phyloP scores from a whole-genome alignment of 2,888 invertebrate species.

The Acanthococcus lagerstroemiae region DNA sequence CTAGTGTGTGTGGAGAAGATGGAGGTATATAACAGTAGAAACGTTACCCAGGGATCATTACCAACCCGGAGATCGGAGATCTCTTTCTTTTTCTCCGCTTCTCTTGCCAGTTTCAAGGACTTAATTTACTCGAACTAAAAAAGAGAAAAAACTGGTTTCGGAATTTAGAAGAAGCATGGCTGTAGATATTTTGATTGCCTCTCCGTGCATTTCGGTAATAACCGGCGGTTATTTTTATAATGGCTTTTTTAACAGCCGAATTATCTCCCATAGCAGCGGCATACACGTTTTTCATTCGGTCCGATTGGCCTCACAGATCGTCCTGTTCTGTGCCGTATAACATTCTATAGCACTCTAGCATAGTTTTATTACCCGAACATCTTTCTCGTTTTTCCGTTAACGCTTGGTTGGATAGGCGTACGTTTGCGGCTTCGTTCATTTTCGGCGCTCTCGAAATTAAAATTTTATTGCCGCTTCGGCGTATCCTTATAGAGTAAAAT shows the following conservation, averaged over 20 bases:
- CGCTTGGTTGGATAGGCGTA: neutral
- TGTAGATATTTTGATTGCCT: neutral
- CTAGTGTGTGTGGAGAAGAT: neutral
- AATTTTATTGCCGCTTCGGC: too few relatives aligned
- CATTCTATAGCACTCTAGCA: neutral
- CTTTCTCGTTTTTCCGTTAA: neutral
- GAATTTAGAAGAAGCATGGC: neutral
- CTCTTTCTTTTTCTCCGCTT: neutral
- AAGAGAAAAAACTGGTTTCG: neutral
- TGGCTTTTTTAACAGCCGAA: slow-evolving; percentile 8
- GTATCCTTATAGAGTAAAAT: too few relatives aligned
- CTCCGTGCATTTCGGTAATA: neutral
- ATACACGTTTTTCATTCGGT: neutral
- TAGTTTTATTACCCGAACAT: neutral
- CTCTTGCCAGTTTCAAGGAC: neutral
- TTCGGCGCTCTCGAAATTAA: neutral
- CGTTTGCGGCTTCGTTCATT: neutral
- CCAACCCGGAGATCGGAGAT: too few relatives aligned
- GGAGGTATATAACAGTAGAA: neutral
- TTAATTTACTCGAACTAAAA: neutral
- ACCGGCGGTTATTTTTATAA: slow-evolving; percentile 5
- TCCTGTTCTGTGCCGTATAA: neutral
- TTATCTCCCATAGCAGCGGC: neutral
- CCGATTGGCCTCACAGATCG: neutral
- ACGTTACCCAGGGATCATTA: neutral